phyloP scores from a whole-genome alignment of 2,113 vertebrate genomes.

The Macaca nemestrina region DNA sequence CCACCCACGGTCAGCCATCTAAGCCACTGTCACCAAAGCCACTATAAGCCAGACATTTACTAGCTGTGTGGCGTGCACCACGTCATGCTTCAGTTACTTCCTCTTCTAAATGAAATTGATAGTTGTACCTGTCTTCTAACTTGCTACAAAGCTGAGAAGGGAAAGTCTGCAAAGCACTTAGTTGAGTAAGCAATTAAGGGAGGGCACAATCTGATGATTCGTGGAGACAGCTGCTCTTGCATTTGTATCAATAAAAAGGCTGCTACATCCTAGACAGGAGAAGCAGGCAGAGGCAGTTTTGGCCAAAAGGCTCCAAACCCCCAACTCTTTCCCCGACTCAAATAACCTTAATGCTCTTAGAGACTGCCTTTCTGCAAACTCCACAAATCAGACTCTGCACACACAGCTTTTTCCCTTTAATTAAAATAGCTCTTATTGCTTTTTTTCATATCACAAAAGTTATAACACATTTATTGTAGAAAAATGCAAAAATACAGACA shows the following conservation, averaged over 20 bases:
- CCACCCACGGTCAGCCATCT: neutral
- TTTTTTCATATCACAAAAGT: neutral
- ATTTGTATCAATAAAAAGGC: neutral
- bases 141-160: neutral
- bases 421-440: conserved; percentile 22
- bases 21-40: neutral
- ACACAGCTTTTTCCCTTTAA: neutral
- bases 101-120: neutral
- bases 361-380: neutral
- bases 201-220: accelerated
- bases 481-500: neutral
- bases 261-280: neutral
- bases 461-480: neutral
- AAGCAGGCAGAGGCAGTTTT: neutral
- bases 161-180: neutral
- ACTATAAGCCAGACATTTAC: neutral
- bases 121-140: neutral
- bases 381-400: neutral
- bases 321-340: neutral
- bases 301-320: neutral
- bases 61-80: neutral
- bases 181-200: neutral
- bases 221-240: neutral
- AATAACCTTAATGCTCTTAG: accelerated
- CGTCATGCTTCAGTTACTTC: neutral